Base-by-base conservation (phyloP, 1,140 invertebrate genomes). In the Anastrepha ludens region DNA sequence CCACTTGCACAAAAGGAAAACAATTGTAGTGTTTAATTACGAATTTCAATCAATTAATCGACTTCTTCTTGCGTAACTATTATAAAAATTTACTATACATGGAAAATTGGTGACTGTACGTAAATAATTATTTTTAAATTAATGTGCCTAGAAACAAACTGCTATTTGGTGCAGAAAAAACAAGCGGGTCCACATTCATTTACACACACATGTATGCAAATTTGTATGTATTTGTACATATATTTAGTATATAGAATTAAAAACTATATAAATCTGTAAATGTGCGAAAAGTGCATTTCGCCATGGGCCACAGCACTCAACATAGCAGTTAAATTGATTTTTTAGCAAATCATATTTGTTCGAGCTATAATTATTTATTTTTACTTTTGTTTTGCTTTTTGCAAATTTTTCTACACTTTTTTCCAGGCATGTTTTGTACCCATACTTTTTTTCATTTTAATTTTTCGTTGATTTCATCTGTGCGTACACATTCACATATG, bases 301-400 rank as follows among this genome's bases (percentile, higher is more conserved):
- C 74, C 17, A 55, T 81, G 44, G 74, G 47, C n/a, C 74, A 29
- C 41, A 29, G 17, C 17, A 50, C 47, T 17, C 74, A 81, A 20
- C 74, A 55, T n/a, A 17, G 47, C 44, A 17, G 15, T 81, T 81
- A 81, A 81, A 81, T 81, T 81, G 74, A 81, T 81, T 81, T 81
- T 74, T 81, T 81, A 81, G 74, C 74, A 81, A 81, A 81, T n/a
- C 74, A 81, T 81, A 81, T 81, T 81, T 81, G 74, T 81, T 81
- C 7, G 74, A 81, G 47, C 74, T 81, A 55, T 58, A 81, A 81
- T 81, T 55, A 81, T 81, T 81, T 55, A 81, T 81, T 47, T 81
- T 81, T 81, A 67, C 17, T 55, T 50, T 81, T 81, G 50, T 81
- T 17, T 74, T 74, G 74, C 47, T 50, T 20, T 81, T 81, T 74